Base-by-base conservation (phyloP, 2,113 vertebrate genomes). In the Galemys pyrenaicus region DNA sequence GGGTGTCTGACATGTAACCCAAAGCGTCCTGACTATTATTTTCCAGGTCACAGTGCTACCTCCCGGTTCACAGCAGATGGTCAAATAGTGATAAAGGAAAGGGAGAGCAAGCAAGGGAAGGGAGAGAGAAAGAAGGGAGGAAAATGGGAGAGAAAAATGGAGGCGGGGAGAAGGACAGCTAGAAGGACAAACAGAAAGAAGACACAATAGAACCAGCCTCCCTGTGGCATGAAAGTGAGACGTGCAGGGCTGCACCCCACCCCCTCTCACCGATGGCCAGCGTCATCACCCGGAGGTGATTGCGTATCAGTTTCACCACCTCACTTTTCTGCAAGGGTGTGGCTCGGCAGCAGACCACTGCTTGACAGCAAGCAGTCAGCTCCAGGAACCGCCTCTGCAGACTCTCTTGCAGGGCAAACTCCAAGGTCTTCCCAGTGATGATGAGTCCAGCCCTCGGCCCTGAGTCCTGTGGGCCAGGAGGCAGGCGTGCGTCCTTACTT, bases 281-380 rank as follows among this genome's bases (percentile, higher is more conserved):
- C 0, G 99, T 98, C 98, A 98, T 98, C 95, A 99, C 98, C 60
- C 95, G 96, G 5, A 99, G 98, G n/a, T 98, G 98, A 85, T 44
- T 98, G 44, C 98, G 97, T 3, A 99, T 98, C 89, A 98, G 65
- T 54, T 94, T 98, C 16, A 99, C 99, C 95, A 99, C 97, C 71
- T 98, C 95, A n/a, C 99, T 99, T 95, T 99, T 99, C 97, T 99
- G 99, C 74, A 99, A 97, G 0, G 99, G 99, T 0, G 99, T 99
- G 58, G 99, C 99, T 87, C 96, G 98, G 96, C 99, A 99, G 96
- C 99, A 99, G 91, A 99, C 97, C 64, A 99, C 99, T 12, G 98
- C 98, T 1, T 97, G 98, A 86, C 99, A 99, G 68, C 83, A 87
- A 46, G 93, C 88, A 1, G 98, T 98, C 79, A 99, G 97, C 64